Evolutionary conservation across 2,888 invertebrate genomes (phyloP).

Genomic region (Vanessa cardui): DNA sequence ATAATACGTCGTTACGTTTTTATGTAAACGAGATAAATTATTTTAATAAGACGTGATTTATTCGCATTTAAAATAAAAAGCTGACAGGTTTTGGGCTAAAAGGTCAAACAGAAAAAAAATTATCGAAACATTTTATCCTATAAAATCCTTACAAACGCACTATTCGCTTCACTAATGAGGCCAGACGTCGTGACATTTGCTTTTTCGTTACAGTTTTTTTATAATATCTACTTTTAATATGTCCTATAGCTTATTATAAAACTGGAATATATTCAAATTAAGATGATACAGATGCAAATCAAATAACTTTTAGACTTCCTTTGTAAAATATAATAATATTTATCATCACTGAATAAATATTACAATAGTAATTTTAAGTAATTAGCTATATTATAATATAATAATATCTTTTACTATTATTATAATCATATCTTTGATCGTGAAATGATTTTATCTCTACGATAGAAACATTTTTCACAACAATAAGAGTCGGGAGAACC

Average conservation of each 20-base stretch:
- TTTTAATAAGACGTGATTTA: constrained; percentile 11
- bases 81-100: constrained; percentile 24
- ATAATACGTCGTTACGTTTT: not conserved
- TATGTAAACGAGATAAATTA: constrained; percentile 16
- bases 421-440: too few species aligned
- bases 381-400: too few species aligned
- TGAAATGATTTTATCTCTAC: too few species aligned
- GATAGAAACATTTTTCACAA: too few species aligned
- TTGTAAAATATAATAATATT: not conserved
- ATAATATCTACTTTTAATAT: constrained; percentile 1
- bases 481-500: too few species aligned
- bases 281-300: not conserved
- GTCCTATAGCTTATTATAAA: not conserved
- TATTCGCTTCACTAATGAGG: constrained; percentile 20
- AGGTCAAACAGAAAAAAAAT: constrained; percentile 20
- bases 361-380: too few species aligned
- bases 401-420: too few species aligned
- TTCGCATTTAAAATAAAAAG: constrained; percentile 12
- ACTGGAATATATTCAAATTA: not conserved
- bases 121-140: constrained; percentile 8
- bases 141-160: constrained; percentile 16
- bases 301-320: not conserved
- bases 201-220: not conserved
- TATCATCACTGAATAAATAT: too few species aligned
- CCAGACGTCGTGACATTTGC: constrained; percentile 24